Evolutionary conservation across 2,888 invertebrate species (phyloP), one percentile per base, ranked within the genome.

Genomic region (Eristalis intricaria): DNA sequence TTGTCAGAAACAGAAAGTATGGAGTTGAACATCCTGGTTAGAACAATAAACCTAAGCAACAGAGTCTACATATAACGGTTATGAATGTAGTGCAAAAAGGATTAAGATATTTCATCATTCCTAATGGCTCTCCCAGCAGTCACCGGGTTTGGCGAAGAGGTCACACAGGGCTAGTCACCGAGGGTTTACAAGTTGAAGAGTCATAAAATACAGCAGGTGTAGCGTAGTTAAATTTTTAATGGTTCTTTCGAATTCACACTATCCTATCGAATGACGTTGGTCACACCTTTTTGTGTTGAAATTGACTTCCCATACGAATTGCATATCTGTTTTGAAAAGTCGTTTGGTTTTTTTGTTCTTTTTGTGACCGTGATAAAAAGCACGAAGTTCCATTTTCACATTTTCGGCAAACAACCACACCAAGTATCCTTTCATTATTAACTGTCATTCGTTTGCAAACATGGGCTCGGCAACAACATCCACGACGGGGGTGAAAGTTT

Each of bases 181-280:
- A 10, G 15, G 58, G 32, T 69, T 69, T 40, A 58, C 69, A 69
- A 22, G 56, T 69, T 35, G 2, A 23, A 19, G 56, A 7, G 32
- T 69, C 69, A 8, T 69, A 69, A 69, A 69, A 35, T 58, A 56
- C 58, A 69, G 32, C 69, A 58, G 29, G 56, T 35, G 56, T 13
- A 22, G 56, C 19, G 35, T 56, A 69, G 56, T 69, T 58, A 69
- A 69, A 22, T 35, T 35, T 35, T 58, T 50, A 56, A 56, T 56
- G 35, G 35, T 19, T 19, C 50, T 50, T 50, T 50, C 50, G 50
- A 50, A 50, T 50, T 50, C 50, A 50, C 19, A 50, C 50, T 50
- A 19, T 19, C 19, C 50, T 50, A 50, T 50, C 50, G 50, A 50
- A 50, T 50, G 50, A 50, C 50, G 50, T 50, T 50, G 50, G 50